Conservation (phyloP, 2,113 vertebrate species). For the Nycticorax nycticorax region DNA sequence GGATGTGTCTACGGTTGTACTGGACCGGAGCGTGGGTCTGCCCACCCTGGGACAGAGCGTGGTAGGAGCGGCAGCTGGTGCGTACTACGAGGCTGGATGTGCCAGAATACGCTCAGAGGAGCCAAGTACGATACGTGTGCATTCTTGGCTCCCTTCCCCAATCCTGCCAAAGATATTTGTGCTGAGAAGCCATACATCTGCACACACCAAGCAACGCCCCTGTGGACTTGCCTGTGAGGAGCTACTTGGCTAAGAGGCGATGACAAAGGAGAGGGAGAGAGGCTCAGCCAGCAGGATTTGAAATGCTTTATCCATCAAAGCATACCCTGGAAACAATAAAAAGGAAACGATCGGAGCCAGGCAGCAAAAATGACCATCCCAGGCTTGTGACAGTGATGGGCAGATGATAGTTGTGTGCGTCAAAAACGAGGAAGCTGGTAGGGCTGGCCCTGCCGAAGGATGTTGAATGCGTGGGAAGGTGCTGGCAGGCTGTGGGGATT, state of each 20-base stretch:
- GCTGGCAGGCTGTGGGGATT: background rate
- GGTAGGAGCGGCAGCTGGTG: background rate
- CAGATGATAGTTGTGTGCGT: background rate
- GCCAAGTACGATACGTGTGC: accelerated
- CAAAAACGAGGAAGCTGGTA: background rate
- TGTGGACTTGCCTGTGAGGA: background rate
- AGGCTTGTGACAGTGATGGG: background rate
- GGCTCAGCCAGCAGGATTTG: background rate
- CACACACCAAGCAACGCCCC: background rate
- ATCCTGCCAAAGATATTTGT: background rate
- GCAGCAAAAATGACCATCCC: background rate
- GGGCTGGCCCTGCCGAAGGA: background rate
- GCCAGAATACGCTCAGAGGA: background rate
- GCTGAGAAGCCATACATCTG: background rate
- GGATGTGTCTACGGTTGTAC: background rate
- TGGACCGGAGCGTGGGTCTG: background rate
- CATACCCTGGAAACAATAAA: background rate
- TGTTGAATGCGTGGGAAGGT: background rate
- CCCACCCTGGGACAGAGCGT: accelerated
- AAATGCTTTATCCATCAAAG: background rate
- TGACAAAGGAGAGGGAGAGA: background rate
- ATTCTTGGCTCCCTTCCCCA: background rate
- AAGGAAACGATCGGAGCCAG: background rate
- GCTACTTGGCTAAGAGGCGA: background rate
- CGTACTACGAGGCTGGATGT: accelerated